Evolutionary conservation across 2,113 vertebrate species (phyloP), one percentile per base, ranked within the genome.

Genomic region (Caloenas nicobarica): DNA sequence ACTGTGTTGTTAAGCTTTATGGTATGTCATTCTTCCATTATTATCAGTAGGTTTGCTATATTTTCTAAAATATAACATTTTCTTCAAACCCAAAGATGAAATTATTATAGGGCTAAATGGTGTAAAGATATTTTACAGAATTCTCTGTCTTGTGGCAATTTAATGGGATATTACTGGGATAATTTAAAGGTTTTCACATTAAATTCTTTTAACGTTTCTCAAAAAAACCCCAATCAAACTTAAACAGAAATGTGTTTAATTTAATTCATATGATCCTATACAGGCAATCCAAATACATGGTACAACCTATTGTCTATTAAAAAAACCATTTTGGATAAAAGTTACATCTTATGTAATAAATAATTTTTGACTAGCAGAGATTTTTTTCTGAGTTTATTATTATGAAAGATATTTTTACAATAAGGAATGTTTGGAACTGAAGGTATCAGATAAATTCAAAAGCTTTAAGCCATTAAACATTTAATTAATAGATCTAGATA

Each of bases 401-500:
- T 73, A 25, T 5, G 42, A 91, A 86, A 84, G 2, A 8, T 48
- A 31, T 33, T 87, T 73, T 23, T 40, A 77, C 38, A 69, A 48
- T 16, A 65, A 34, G 18, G n/a, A 58, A 38, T 66, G 19, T 72
- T 74, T 51, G 17, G 8, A 71, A 82, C 4, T 46, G 15, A 26
- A 70, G 13, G 3, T 65, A 36, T 65, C 54, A 78, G 46, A 88
- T 91, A 60, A 96, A 92, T 66, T 81, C 11, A 60, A 86, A 66
- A 51, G 11, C 11, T 91, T 81, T 80, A 85, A 88, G 13, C 14
- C 19, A 64, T 58, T 91, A 44, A 81, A 5, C 4, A 34, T 66
- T 96, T 91, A 92, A 86, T 91, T 94, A 94, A 90, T 84, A 94
- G n/a, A 44, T 92, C 29, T 92, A 95, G 88, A 97, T 83, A 96